Base-by-base conservation (phyloP, 2,797 vertebrate genomes). In the Acanthiza pusilla region DNA sequence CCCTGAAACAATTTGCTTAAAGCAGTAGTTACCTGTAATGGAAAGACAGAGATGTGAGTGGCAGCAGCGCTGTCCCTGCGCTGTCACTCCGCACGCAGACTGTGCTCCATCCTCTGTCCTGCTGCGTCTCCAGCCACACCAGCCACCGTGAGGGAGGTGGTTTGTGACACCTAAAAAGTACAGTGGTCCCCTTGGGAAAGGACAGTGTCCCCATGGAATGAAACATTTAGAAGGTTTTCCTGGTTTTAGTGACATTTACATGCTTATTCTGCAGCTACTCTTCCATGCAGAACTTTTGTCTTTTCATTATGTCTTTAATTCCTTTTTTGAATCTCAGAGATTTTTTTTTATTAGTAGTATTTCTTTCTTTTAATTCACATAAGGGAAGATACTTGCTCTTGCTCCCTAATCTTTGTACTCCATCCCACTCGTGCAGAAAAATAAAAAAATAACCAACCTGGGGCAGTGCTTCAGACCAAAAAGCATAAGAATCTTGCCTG, bases 1-100 rank as follows among this genome's bases (percentile, higher is more conserved):
- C 96, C 97, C 96, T 96, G 97, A 85, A 96, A 97, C 97, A 95
- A 97, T 98, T 97, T 98, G 97, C 97, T 97, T 92, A 93, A 97
- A 98, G 98, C 92, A 81, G 97, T 94, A 81, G 97, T 97, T 98
- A 97, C 97, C 96, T 97, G 97, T 90, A 96, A 93, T 92, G 97
- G 92, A 93, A 96, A 95, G 96, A 81, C 94, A 91, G 95, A 81
- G 95, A n/a, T 95, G 95, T 74, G 96, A 92, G 77, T 94, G 97
- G 96, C 97, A 95, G 97, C 96, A 95, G 90, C 89, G 86, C 87
- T 90, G 90, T 92, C 91, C 93, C 94, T 94, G 55, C 92, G 50
- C 88, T 88, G 89, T 92, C 90, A 92, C 94, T 93, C 58, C 91
- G 50, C 89, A 9, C 22, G 34, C 38, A 13, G 38, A 38, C 38